Conservation (phyloP, 2,888 invertebrate species). For the Hypomecis atomaria region DNA sequence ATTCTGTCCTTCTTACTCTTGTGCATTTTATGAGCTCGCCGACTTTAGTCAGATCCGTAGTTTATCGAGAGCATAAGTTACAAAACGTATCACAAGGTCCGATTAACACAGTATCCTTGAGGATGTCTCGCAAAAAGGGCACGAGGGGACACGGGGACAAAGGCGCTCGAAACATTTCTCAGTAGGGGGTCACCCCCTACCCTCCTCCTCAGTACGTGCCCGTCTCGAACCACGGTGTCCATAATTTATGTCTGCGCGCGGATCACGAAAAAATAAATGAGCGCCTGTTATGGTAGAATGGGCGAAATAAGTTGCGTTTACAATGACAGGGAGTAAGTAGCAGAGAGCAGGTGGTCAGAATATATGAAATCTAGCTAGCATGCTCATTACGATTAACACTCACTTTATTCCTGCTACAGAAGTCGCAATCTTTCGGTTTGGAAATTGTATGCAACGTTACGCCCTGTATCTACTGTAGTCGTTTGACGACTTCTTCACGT, state of each 20-base stretch:
- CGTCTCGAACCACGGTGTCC: conserved; percentile 73
- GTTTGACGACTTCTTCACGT: too few relatives aligned
- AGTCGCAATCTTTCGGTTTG: too few relatives aligned
- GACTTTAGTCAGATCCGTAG: conserved; percentile 40
- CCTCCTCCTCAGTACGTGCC: conserved; percentile 59
- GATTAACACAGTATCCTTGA: conserved; percentile 84
- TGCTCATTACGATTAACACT: too few relatives aligned
- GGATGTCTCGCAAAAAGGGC: conserved; percentile 79
- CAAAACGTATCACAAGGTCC: conserved; percentile 73
- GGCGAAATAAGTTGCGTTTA: conserved; percentile 59
- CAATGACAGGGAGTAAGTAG: conserved; percentile 17
- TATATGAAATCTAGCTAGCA: too few relatives aligned
- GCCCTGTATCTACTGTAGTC: too few relatives aligned
- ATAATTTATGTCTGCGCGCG: conserved; percentile 80
- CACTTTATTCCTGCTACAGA: too few relatives aligned
- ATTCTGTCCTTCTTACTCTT: not conserved
- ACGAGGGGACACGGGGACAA: conserved; percentile 71
- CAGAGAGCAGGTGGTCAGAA: too few relatives aligned
- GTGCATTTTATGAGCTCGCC: not conserved
- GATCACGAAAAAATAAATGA: conserved; percentile 81
- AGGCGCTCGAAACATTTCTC: conserved; percentile 76
- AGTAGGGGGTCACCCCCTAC: conserved; percentile 52
- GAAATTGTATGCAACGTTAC: too few relatives aligned
- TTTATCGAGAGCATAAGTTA: conserved; percentile 51
- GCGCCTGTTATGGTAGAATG: conserved; percentile 66